Evolutionary conservation across 2,797 vertebrate genomes (phyloP), one percentile per base, ranked within the genome.

Genomic region (Nyctibius grandis): DNA sequence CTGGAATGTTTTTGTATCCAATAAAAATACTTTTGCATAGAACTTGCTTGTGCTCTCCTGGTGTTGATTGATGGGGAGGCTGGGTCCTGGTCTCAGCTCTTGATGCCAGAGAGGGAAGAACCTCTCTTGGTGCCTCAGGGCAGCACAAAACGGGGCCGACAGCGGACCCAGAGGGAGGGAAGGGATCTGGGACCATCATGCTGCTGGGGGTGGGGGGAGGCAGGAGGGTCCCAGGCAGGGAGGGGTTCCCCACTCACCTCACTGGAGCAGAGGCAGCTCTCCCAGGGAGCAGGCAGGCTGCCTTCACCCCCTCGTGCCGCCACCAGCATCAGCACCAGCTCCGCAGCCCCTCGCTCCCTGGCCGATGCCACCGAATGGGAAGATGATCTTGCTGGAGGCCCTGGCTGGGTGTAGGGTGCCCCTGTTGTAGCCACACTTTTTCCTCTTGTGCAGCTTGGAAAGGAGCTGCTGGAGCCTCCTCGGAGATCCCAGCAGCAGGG

Each of bases 1-100:
- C 82, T 91, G 85, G 88, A 95, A 96, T 75, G 69, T 1, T 97
- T 97, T 97, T 96, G 88, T 96, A 97, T 54, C 67, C 91, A 95
- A 97, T 95, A 96, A 96, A 96, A 94, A 45, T 15, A 19, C 56
- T 88, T 95, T 96, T 92, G 87, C 88, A 63, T 82, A 91, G 85
- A 96, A 75, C 13, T 21, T 59, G 28, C 8, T 75, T 65, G 61
- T 67, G 59, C 2, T 92, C 29, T 81, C 36, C 20, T 78, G 51
- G 72, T 51, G 54, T n/a, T 87, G 50, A 50, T 3, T 79, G 63
- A 68, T 12, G 29, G 36, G 59, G 48, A 57, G 65, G 63, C 4
- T 76, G 81, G 0, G 0, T 26, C 21, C 60, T 26, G 8, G 13
- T 29, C 36, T 64, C 38, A n/a, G 56, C 57, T 34, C 50, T 40